Percentiles rank a stretch among this genome's conserved stretches.
These are phyloP conservation scores for Falco peregrinus DNA, from an alignment of 2,797 vertebrate genomes.

Conservation along the genomic window DNA sequence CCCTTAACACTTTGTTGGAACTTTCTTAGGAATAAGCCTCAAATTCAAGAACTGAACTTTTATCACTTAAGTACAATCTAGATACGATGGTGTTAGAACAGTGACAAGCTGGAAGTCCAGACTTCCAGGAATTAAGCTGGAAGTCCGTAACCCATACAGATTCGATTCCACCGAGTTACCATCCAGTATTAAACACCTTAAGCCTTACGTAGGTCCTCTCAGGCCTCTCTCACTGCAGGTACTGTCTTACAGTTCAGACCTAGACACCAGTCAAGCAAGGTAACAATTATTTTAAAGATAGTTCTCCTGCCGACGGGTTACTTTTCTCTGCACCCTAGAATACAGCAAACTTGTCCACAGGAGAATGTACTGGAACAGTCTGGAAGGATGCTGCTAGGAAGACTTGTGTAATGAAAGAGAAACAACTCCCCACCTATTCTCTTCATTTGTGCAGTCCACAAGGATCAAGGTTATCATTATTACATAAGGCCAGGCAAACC, in stretches of 20 bases:
- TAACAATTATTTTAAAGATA: background rate
- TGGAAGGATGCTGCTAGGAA: background rate
- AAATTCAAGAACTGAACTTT: background rate
- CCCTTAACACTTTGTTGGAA: background rate
- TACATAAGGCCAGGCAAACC: background rate
- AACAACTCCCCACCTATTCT: background rate
- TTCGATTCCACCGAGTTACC: background rate
- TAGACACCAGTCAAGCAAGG: background rate
- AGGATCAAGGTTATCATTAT: background rate
- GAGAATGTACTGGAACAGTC: background rate
- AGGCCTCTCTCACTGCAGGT: background rate
- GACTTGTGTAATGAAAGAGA: background rate
- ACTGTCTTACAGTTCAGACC: background rate
- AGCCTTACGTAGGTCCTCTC: background rate
- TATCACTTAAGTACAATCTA: rapidly evolving
- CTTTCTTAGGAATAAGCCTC: background rate
- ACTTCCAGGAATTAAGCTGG: background rate
- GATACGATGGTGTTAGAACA: background rate
- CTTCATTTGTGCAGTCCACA: background rate
- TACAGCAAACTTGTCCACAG: background rate
- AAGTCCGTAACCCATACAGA: background rate
- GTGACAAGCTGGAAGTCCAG: background rate
- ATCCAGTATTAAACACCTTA: background rate
- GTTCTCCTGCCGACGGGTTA: background rate
- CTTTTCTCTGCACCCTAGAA: background rate